phyloP scores from a whole-genome alignment of 64 coral and sea anemone genomes.

The Hydrozoanthus tunicans region DNA sequence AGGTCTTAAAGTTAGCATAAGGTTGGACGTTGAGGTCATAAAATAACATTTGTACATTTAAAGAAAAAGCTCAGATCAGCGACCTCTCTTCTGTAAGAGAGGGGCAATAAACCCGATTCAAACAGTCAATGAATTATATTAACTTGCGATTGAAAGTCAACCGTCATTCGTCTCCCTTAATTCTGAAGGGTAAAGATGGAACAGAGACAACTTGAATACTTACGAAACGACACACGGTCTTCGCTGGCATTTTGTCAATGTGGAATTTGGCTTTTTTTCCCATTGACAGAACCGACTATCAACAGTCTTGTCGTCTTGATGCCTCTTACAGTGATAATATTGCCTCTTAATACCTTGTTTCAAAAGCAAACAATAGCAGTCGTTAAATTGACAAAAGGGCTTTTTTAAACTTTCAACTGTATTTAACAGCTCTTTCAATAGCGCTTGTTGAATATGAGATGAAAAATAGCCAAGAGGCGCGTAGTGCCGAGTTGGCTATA shows the following conservation, averaged over 20 bases:
- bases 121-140: no score
- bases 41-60: no score
- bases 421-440: no score
- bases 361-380: background rate
- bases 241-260: conserved; percentile 45
- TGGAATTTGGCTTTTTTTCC: conserved; percentile 40
- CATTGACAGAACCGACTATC: conserved; percentile 37
- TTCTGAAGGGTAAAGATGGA: background rate
- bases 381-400: background rate
- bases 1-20: no score
- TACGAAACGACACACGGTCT: conserved; percentile 33
- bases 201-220: background rate
- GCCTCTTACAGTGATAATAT: conserved; percentile 43
- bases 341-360: conserved; percentile 59
- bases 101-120: no score
- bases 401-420: background rate
- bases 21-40: no score
- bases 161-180: background rate
- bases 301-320: conserved; percentile 28
- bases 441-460: no score
- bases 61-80: no score
- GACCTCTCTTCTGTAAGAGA: no score
- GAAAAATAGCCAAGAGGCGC: no score
- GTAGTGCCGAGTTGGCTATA: no score
- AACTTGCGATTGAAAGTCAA: background rate